Conservation (phyloP, 2,888 invertebrate genomes). For the Drosophila stalkeri region DNA sequence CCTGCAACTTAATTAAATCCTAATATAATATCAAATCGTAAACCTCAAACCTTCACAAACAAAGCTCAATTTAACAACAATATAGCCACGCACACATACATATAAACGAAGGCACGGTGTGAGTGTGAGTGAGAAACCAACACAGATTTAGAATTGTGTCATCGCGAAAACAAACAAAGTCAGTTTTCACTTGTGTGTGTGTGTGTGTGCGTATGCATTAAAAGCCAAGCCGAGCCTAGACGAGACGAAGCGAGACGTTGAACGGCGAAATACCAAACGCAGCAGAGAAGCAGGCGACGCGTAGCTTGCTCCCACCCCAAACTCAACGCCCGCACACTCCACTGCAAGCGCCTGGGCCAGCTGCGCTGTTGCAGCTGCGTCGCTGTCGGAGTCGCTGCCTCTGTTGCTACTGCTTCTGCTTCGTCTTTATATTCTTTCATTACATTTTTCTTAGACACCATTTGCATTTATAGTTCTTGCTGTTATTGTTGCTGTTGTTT, state of each 20-base stretch:
- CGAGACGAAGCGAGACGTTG: conserved; percentile 21
- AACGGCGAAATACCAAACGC: conserved; percentile 33
- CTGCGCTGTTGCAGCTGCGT: conserved; percentile 44
- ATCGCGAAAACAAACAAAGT: conserved; percentile 70
- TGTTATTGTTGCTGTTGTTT: conserved; percentile 27
- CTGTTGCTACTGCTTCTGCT: conserved; percentile 16
- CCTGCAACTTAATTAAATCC: conserved; percentile 47
- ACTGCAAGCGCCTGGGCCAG: conserved; percentile 30
- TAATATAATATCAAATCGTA: conserved; percentile 51
- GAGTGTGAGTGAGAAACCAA: conserved; percentile 36
- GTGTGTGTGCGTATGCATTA: conserved; percentile 44
- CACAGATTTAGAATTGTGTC: conserved; percentile 71
- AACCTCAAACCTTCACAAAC: conserved; percentile 34
- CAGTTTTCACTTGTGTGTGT: conserved; percentile 43
- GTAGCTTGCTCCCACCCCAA: conserved; percentile 1
- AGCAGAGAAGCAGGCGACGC: conserved; percentile 28
- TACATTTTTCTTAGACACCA: conserved; percentile 38
- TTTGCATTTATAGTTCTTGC: conserved; percentile 49
- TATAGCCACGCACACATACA: neutral
- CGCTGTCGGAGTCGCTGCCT: conserved; percentile 17
- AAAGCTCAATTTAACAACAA: conserved; percentile 33
- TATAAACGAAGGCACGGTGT: neutral
- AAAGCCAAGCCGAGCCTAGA: conserved; percentile 40
- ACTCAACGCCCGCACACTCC: conserved; percentile 21
- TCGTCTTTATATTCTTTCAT: conserved; percentile 33